Base-by-base conservation (phyloP, 2,888 invertebrate species). In the Drosophila ezoana region DNA sequence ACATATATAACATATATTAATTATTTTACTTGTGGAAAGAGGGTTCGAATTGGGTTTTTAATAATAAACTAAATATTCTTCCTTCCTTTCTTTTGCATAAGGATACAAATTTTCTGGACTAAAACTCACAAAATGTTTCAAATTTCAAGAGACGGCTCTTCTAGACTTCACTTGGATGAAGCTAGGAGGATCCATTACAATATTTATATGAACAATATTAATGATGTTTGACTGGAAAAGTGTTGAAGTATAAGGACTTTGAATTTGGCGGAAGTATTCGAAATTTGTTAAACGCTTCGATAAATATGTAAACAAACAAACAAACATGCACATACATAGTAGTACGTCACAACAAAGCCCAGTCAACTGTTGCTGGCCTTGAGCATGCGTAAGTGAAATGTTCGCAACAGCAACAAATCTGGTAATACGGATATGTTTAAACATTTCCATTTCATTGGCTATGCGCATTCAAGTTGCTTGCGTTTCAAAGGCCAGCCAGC, bases 381-480 rank as follows among this genome's bases (percentile, higher is more conserved):
- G 77, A 68, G 76, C 65, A 59, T 72, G 72, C 77, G 69, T 72
- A 84, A 81, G 74, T 76, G 83, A 82, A 82, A 76, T 82, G 69
- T 71, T 73, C 65, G 79, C 72, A 76, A 63, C 59, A 66, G 64
- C 59, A 86, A 63, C 77, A 86, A 77, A 56, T 68, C 43, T 43
- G 48, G 44, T 53, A 68, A 49, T 73, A 74, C 62, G 67, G 49
- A 74, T 48, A 89, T 81, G 78, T 71, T 83, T 83, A 83, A 89
- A 68, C 74, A 83, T 73, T 83, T 83, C 69, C 52, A 65, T 83
- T 83, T 80, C 84, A 76, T 82, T 82, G 69, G 61, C 54, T 40
- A 54, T 53, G 47, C 49, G 61, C 57, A 64, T 64, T 64, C 76
- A 48, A 61, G 64, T 65, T 69, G 63, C 61, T 70, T 58, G 59